Evolutionary conservation across 92 coral and sea anemone species (phyloP).

Genomic region (Metridium senile): DNA sequence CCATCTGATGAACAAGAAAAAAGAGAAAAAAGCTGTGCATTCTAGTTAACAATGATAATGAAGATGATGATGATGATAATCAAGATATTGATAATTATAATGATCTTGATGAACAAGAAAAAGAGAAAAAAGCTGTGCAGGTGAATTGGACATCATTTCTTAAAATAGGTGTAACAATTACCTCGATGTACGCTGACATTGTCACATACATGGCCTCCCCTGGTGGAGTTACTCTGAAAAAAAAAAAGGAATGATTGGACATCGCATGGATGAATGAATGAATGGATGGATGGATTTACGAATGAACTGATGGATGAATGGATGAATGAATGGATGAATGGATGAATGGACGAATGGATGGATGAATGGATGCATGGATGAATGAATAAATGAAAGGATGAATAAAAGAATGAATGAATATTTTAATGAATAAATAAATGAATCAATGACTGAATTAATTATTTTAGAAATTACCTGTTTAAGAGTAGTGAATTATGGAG

Average conservation of each 20-base stretch:
- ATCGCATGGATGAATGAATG: neutral
- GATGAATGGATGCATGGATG: neutral
- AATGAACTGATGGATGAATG: neutral
- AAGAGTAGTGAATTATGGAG: conserved; percentile 81
- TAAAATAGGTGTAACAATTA: conserved; percentile 15
- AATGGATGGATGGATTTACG: neutral
- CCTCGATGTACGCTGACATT: conserved; percentile 82
- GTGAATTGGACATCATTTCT: too few species aligned
- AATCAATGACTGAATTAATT: too few species aligned
- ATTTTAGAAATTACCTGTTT: conserved; percentile 64
- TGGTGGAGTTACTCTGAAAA: conserved; percentile 85
- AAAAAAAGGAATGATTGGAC: neutral
- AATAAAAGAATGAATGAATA: neutral
- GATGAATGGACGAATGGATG: neutral
- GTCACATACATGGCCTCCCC: conserved; percentile 86
- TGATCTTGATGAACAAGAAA: too few species aligned
- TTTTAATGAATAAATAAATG: too few species aligned
- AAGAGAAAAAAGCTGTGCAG: too few species aligned
- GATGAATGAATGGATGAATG: neutral
- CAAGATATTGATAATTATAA: too few species aligned
- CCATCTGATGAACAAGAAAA: conserved; percentile 54
- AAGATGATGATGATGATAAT: too few species aligned
- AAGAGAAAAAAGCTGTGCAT: neutral
- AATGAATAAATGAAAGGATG: neutral
- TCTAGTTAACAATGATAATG: neutral